Conservation (phyloP, 2,113 vertebrate species). For the Myrmecobius fasciatus region DNA sequence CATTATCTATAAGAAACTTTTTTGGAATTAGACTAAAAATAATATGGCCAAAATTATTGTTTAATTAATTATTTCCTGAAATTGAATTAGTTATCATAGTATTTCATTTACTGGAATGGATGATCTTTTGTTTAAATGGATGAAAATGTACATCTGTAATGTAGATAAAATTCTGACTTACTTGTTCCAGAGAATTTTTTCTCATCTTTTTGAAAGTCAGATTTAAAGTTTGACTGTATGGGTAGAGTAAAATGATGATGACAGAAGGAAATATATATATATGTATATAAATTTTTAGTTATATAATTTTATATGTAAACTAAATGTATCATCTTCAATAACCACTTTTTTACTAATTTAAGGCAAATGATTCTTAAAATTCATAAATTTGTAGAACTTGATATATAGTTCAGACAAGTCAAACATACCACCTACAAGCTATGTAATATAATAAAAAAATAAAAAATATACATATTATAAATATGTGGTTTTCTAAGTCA, state of each 20-base stretch:
- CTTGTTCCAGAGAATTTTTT: conserved; percentile 7
- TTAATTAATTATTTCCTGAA: background rate
- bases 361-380: background rate
- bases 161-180: background rate
- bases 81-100: background rate
- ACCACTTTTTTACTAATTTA: background rate
- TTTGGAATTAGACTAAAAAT: background rate
- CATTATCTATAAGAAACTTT: background rate
- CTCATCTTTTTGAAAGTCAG: background rate
- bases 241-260: conserved; percentile 16
- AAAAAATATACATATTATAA: background rate
- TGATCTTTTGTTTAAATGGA: background rate
- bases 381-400: background rate
- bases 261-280: conserved; percentile 21
- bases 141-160: background rate
- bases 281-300: conserved; percentile 60
- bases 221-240: background rate
- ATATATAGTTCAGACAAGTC: background rate
- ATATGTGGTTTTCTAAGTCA: background rate
- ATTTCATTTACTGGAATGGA: background rate
- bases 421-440: background rate
- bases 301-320: conserved; percentile 61
- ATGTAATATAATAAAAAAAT: background rate
- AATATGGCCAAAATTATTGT: background rate
- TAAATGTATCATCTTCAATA: conserved; percentile 52